Base-by-base conservation (phyloP, 2,113 vertebrate species). In the Recurvirostra avosetta region DNA sequence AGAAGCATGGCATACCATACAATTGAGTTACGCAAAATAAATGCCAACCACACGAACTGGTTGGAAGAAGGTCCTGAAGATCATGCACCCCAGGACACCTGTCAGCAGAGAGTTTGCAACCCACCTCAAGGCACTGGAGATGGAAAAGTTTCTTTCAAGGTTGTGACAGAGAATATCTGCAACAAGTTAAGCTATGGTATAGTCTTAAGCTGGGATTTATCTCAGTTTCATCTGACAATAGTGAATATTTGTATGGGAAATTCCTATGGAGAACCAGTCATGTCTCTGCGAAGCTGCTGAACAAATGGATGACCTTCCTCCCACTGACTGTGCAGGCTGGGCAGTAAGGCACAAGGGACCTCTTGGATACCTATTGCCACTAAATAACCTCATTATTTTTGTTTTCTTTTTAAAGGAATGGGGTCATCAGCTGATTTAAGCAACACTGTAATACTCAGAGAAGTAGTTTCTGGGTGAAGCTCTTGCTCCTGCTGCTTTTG, bases 31-130 rank as follows among this genome's bases (percentile, higher is more conserved):
- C 14, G 5, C 2, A 4, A 67, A 55, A 23, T 3, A 20, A 26
- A 34, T 3, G 20, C 8, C 47, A 75, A 5, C 29, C 50, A 6
- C 8, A 6, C 1, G 7, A 17, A 53, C 27, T 2, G 3, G 1
- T 5, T 32, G 45, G 50, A 34, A 29, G 49, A 27, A 22, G 32
- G 18, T 11, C 15, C 20, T 11, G 9, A 40, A 61, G 53, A 18
- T 41, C 61, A 2, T 21, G 36, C 7, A 22, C 19, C 21, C 34
- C 25, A 19, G 30, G 26, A 25, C 23, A 50, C 4, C 1, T 5
- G 16, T 34, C 14, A 30, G 1, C 1, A 29, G 14, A 34, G 19
- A 11, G 1, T 38, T 26, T 32, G n/a, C 47, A 40, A 7, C 18
- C 21, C 11, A 2, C 13, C 38, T 15, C 23, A 52, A 52, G 22